Conservation (phyloP, 64 coral and sea anemone genomes). For the Stylophora pistillata region DNA sequence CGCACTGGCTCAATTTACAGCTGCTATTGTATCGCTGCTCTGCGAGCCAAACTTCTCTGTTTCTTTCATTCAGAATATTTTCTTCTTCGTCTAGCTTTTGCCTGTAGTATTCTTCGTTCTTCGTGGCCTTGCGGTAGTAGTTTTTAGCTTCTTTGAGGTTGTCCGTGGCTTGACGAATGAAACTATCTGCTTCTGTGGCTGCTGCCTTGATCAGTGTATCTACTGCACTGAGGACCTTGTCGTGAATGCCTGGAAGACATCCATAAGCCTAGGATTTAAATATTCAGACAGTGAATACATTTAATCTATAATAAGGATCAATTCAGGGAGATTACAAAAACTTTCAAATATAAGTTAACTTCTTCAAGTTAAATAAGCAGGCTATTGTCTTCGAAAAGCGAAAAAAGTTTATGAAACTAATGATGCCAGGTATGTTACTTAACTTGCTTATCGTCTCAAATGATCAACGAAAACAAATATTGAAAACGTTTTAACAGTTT, state of each 20-base stretch:
- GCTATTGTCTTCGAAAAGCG: too few species aligned
- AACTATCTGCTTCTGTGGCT: slow-evolving; percentile 82
- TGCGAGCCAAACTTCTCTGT: slow-evolving; percentile 84
- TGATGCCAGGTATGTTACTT: too few species aligned
- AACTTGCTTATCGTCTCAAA: too few species aligned
- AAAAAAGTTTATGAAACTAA: too few species aligned
- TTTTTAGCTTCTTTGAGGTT: slow-evolving; percentile 86
- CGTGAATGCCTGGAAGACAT: slow-evolving; percentile 79
- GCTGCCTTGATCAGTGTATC: slow-evolving; percentile 50
- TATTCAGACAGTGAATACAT: not conserved
- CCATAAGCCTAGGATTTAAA: slow-evolving; percentile 76
- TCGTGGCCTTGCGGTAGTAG: slow-evolving; percentile 78
- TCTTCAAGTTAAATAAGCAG: too few species aligned
- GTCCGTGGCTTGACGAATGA: slow-evolving; percentile 77
- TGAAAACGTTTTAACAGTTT: too few species aligned
- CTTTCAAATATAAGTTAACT: too few species aligned
- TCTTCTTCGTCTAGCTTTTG: slow-evolving; percentile 68
- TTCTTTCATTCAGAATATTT: slow-evolving; percentile 63
- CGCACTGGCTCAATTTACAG: slow-evolving; percentile 72
- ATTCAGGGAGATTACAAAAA: too few species aligned
- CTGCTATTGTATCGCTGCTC: slow-evolving; percentile 83
- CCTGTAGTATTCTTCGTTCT: slow-evolving; percentile 60
- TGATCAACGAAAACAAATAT: too few species aligned
- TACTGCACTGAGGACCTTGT: slow-evolving; percentile 53
- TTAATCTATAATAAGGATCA: too few species aligned